Base-by-base conservation (phyloP, 2,888 invertebrate genomes). In the Hermaeophaga mercurialis region DNA sequence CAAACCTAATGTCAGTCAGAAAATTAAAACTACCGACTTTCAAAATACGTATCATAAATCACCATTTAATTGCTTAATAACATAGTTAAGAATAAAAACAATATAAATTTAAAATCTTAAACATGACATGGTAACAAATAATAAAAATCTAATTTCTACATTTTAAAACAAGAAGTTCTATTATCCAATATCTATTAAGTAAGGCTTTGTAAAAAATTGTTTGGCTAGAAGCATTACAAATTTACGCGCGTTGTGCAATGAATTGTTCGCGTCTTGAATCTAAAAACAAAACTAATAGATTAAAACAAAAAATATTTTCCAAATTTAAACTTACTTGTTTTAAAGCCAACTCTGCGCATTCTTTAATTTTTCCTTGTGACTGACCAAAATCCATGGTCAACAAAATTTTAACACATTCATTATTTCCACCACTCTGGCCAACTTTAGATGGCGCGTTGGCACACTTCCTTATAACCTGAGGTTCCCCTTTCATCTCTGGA, bases 181-280 rank as follows among this genome's bases (percentile, higher is more conserved):
- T 33, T 56, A 56, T n/a, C 57, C 53, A 14, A 57, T 48, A 9
- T 58, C 57, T 58, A 69, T 75, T 46, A 77, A 67, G 68, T 77
- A 77, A 17, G 75, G 66, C 58, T 77, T 73, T 11, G 68, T 78
- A 66, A 82, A 83, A 56, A 83, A 78, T 64, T 82, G 81, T 50
- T 75, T 77, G 0, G 81, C 75, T n/a, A 83, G 70, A 19, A 73
- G 70, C 28, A 78, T 75, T 39, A 81, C 70, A 50, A 83, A 78
- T 5, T 74, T 70, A 39, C 78, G 73, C 2, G 79, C 80, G 62
- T 82, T 83, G 66, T 82, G 82, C 52, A 84, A 70, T 1, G 82
- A 84, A 72, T 82, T 83, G 33, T 76, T 77, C 5, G 82, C 79
- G 65, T 82, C 81, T 65, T 81, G 80, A 59, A 84, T 82, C 76